phyloP scores from a whole-genome alignment of 2,888 invertebrate genomes.

The Latheticus oryzae region DNA sequence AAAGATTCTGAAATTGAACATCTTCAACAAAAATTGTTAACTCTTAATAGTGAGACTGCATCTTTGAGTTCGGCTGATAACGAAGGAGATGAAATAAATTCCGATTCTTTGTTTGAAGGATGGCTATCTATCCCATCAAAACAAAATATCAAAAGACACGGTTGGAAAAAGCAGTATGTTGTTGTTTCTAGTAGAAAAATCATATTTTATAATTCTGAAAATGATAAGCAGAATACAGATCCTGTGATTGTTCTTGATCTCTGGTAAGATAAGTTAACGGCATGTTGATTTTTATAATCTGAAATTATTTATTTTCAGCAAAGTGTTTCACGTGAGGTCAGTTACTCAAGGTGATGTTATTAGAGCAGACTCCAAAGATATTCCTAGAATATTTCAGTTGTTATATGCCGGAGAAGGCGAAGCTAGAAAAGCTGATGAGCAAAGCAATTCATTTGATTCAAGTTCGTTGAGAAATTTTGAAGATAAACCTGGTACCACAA shows the following conservation, averaged over 20 bases:
- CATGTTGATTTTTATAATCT: slow-evolving; percentile 10
- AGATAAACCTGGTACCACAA: slow-evolving; percentile 74
- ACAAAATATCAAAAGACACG: slow-evolving; percentile 94
- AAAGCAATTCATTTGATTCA: slow-evolving; percentile 66
- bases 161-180: slow-evolving; percentile 97
- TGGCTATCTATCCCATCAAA: slow-evolving; percentile 96
- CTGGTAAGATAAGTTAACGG: too few species aligned
- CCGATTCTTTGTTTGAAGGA: slow-evolving; percentile 88
- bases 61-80: slow-evolving; percentile 92
- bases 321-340: slow-evolving; percentile 98
- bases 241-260: slow-evolving; percentile 95
- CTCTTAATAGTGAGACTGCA: slow-evolving; percentile 86
- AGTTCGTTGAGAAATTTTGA: slow-evolving; percentile 67
- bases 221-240: slow-evolving; percentile 93
- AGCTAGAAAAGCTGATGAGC: slow-evolving; percentile 81
- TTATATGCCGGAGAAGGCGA: slow-evolving; percentile 98
- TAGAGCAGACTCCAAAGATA: slow-evolving; percentile 98
- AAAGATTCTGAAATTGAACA: slow-evolving; percentile 97
- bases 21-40: slow-evolving; percentile 84
- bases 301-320: slow-evolving; percentile 70
- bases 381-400: slow-evolving; percentile 97
- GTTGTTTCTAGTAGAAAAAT: slow-evolving; percentile 97
- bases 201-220: slow-evolving; percentile 96
- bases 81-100: slow-evolving; percentile 78
- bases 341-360: slow-evolving; percentile 99